Base-by-base conservation (phyloP, 1,140 invertebrate species). In the Aphelinus atriplicis region DNA sequence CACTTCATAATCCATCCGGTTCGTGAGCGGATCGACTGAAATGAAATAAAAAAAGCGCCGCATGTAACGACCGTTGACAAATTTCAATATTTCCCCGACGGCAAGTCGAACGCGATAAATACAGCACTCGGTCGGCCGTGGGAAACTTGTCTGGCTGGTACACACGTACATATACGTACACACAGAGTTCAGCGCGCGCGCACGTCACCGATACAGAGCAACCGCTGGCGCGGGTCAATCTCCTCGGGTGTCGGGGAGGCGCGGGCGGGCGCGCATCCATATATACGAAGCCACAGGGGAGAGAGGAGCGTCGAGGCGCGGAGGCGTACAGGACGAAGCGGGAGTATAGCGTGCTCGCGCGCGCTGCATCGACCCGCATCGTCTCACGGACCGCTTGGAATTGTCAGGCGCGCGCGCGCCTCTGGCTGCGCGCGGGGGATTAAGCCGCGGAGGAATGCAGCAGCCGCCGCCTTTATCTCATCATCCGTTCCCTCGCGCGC, bases 391-490 rank as follows among this genome's bases (percentile, higher is more conserved):
- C 26, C 68, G 75, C 46, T 50, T 64, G 65, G 71, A 77, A 74
- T 77, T 70, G 66, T 67, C 76, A 66, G 65, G 53, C 71, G 10
- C 7, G 57, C 57, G 45, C 43, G 50, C 45, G 55, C 7, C n/a
- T 50, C 46, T n/a, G 3, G 26, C 3, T 7, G 57, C 51, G 51
- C 45, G 68, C 43, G 47, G 70, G 81, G 82, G 82, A 87, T 86
- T 86, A 86, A 86, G 80, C 82, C 80, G 75, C 77, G 71, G 69
- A 77, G 84, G 81, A 86, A 85, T 86, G 84, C 82, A 76, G 79
- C 78, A 75, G 73, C 73, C 68, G 68, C 75, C 51, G 51, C 71
- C 58, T 66, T 60, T 57, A 64, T 71, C 55, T 77, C 63, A 64
- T 75, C 72, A 60, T 71, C 73, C 73, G 61, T 61, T n/a, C 65